These are phyloP conservation scores for Cyclophora punctaria DNA, from an alignment of 2,888 invertebrate species.

Conservation along the genomic window DNA sequence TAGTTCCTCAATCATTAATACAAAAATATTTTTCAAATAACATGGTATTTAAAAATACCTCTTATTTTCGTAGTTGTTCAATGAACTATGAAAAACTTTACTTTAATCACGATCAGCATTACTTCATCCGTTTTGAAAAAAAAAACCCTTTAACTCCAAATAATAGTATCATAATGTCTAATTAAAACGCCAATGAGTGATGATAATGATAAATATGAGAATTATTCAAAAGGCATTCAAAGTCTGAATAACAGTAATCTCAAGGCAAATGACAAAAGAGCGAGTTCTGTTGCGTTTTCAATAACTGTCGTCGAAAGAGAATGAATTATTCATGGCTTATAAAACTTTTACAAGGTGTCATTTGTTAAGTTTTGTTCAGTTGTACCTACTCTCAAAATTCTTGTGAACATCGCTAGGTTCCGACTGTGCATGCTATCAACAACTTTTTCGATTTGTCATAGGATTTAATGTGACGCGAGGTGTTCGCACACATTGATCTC, in stretches of 20 bases:
- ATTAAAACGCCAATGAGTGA: too few species aligned
- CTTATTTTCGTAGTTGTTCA: too few species aligned
- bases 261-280: constrained; percentile 19
- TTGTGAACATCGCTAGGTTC: constrained; percentile 25
- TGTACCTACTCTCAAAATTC: constrained; percentile 25
- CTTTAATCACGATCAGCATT: too few species aligned
- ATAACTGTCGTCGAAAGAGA: constrained; percentile 26
- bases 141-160: too few species aligned
- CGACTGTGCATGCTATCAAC: constrained; percentile 24
- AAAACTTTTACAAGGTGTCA: constrained; percentile 36
- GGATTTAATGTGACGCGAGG: constrained; percentile 27
- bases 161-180: too few species aligned
- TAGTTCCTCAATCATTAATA: too few species aligned
- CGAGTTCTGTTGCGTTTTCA: constrained; percentile 26
- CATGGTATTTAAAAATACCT: too few species aligned
- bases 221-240: constrained; percentile 14
- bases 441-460: constrained; percentile 43
- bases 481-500: constrained; percentile 19
- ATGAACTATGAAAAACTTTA: too few species aligned
- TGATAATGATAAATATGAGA: not conserved
- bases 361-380: constrained; percentile 34
- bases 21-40: too few species aligned
- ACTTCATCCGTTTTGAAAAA: too few species aligned
- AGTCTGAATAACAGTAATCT: constrained; percentile 15
- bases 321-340: constrained; percentile 35